Evolutionary conservation across 1,140 invertebrate species (phyloP), one percentile per base, ranked within the genome.

Genomic region (Dendrolimus punctatus): DNA sequence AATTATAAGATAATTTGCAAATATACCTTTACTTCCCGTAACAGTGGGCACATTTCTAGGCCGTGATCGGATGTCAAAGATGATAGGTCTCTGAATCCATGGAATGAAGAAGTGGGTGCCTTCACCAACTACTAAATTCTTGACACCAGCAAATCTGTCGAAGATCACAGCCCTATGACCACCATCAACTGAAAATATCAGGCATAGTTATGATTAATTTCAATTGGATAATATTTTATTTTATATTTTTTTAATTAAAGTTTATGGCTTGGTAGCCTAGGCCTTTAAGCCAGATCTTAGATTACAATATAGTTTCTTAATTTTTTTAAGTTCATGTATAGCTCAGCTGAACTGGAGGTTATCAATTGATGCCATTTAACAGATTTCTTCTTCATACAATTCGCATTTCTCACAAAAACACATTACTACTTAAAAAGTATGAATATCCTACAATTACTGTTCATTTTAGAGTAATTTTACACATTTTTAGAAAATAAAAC

Each of bases 31-130:
- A 82, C 96, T 99, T 70, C 98, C 99, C 64, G 99, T 99, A 37
- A 99, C 89, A 5, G 98, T 97, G 5, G 98, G 96, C 41, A 99
- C 93, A 89, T 98, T 99, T 87, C 98, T 93, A 49, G 99, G 98
- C 67, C 96, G 91, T 1, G 98, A 97, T 54, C 98, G 90, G 56
- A 99, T 97, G 84, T 99, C 99, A 87, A 98, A 99, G 56, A 99
- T 95, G 58, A 99, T 96, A 36, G 99, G 98, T 73, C 92, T 93
- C 83, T 99, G 98, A 39, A 99, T 93, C 98, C 98, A 99, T 9
- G 98, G 99, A 87, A 99, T 95, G 63, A 98, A 94, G 84, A 99
- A 99, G 88, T 99, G 99, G 59, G 99, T 99, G 50, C 99, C 99
- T 90, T 99, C 99, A 48, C 98, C 98, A 48, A 96, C 92, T 40